A percentile compares a stretch with the other conserved stretches of the same genome.
Conservation (phyloP, 1,140 invertebrate species). For the Latrodectus geometricus region DNA sequence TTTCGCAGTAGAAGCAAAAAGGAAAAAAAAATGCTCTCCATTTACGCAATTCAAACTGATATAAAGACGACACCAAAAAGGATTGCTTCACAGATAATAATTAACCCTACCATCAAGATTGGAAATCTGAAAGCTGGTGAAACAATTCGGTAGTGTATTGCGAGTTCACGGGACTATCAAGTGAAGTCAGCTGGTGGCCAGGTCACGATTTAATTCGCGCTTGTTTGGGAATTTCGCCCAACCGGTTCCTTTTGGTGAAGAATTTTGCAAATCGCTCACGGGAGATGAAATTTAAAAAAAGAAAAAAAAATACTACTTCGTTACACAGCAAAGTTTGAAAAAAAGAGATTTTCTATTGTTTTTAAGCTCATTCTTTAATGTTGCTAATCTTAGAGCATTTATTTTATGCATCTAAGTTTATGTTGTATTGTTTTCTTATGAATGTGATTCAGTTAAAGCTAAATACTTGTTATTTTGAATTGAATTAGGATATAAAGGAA, state of each 20-base stretch:
- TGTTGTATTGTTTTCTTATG: too few relatives aligned
- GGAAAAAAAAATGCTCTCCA: constrained; percentile 3
- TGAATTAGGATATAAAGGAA: too few relatives aligned
- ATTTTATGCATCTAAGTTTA: too few relatives aligned
- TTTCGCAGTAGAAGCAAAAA: background rate
- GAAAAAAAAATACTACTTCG: background rate
- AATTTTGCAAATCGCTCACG: constrained; percentile 17
- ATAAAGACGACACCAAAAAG: constrained; percentile 1
- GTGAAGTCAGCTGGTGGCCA: constrained; percentile 30
- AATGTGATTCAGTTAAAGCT: too few relatives aligned
- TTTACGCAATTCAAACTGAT: constrained; percentile 1
- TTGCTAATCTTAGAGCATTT: too few relatives aligned
- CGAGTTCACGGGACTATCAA: constrained; percentile 35
- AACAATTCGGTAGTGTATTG: constrained; percentile 19
- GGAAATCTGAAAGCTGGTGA: background rate
- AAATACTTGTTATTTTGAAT: too few relatives aligned
- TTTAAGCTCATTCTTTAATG: too few relatives aligned
- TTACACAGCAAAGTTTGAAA: too few relatives aligned
- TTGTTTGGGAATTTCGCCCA: constrained; percentile 17
- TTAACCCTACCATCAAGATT: constrained; percentile 27
- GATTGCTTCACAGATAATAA: constrained; percentile 18
- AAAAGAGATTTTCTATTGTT: too few relatives aligned
- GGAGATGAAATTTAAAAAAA: background rate
- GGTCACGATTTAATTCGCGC: constrained; percentile 49
- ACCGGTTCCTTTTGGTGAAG: constrained; percentile 27